Evolutionary conservation across 1,140 invertebrate genomes (phyloP), one percentile per base, ranked within the genome.

Genomic region (Drosophila pseudoobscura): DNA sequence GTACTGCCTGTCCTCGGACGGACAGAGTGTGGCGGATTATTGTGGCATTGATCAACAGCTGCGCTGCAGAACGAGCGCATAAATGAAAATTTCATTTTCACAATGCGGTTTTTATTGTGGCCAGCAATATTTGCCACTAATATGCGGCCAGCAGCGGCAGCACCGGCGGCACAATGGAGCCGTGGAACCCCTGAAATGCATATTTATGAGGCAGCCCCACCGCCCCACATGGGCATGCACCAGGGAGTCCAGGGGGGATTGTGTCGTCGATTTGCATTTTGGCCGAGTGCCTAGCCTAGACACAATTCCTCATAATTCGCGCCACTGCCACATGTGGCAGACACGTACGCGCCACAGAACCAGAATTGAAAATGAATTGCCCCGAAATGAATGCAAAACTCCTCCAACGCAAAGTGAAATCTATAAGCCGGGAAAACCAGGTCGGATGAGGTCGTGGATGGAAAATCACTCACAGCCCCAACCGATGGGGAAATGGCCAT

Each of bases 241-340:
- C 70, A 60, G 55, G 57, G 65, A 56, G 22, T 31, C 24, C 49
- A n/a, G 4, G 24, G 58, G 57, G 57, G 55, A 58, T 44, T 46
- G 46, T 54, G 59, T 49, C 44, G 43, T 55, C 39, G 54, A 80
- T 87, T 87, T 87, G 69, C 82, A 85, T 77, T 87, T 85, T 87
- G 78, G 70, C 78, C 82, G 75, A 83, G 69, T 64, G 69, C 65
- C 69, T 78, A 78, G 82, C 80, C 63, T 85, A 87, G 55, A 66
- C 69, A 82, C 74, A 82, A 88, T 82, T 85, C 70, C 78, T 87
- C 83, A 88, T 78, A 87, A 85, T 87, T 85, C 70, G 68, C 74
- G 50, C 64, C 47, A 47, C 8, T 66, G 60, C 73, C 78, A 75
- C 78, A 87, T 78, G 66, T 64, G 75, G 83, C 70, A 55, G 73